Evolutionary conservation across 1,140 invertebrate species (phyloP).

Genomic region (Mycetomoellerius zeteki): DNA sequence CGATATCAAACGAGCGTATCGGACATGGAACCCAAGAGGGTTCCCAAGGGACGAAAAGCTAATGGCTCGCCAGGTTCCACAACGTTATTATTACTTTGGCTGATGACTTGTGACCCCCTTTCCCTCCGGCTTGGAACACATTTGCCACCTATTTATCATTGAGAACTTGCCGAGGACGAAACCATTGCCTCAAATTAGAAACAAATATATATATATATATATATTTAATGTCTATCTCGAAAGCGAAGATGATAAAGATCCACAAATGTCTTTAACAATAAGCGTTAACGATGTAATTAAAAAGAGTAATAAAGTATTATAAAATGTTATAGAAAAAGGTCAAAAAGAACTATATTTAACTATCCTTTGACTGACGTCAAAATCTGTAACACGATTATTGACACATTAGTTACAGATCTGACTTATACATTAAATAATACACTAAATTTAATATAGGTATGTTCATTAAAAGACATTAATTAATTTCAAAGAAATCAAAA

Average conservation of each 20-base stretch:
- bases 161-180: background rate
- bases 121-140: background rate
- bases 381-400: too few relatives aligned
- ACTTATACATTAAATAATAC: too few relatives aligned
- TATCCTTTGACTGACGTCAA: too few relatives aligned
- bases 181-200: constrained; percentile 16
- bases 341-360: background rate
- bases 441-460: too few relatives aligned
- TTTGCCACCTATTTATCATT: constrained; percentile 51
- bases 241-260: background rate
- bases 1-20: constrained; percentile 61
- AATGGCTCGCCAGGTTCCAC: constrained; percentile 47
- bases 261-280: background rate
- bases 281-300: background rate
- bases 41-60: constrained; percentile 56
- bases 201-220: too few relatives aligned
- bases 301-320: background rate
- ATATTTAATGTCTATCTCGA: background rate
- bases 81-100: constrained; percentile 57
- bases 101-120: constrained; percentile 49
- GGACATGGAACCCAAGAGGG: constrained; percentile 52
- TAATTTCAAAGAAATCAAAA: too few relatives aligned
- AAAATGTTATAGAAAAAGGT: background rate
- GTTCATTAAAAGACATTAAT: too few relatives aligned
- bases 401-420: too few relatives aligned